A percentile compares a stretch with the other conserved stretches of the same genome.
phyloP scores from a whole-genome alignment of 2,113 vertebrate genomes.

The Ictidomys tridecemlineatus region DNA sequence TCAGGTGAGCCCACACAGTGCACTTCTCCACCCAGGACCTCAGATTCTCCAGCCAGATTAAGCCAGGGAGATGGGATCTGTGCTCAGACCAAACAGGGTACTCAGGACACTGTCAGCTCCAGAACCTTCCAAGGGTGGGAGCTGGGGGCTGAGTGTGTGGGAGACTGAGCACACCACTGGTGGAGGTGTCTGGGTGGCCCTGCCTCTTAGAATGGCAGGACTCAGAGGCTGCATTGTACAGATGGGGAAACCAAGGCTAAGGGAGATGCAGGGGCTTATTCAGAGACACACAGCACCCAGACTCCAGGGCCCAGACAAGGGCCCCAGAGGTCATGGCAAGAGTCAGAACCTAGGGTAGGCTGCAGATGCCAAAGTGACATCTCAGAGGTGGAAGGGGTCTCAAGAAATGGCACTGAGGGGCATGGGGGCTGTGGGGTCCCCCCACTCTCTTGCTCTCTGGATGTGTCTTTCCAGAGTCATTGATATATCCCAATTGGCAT shows the following conservation, averaged over 20 bases:
- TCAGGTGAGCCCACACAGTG: background rate
- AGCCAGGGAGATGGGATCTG: accelerated
- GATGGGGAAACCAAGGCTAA: background rate
- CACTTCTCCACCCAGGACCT: background rate
- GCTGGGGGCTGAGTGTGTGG: background rate
- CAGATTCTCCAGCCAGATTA: background rate
- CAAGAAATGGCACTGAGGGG: background rate
- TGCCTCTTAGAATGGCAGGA: background rate
- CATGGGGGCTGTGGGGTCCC: background rate
- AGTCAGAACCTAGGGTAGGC: background rate
- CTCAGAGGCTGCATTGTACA: background rate
- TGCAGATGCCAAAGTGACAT: background rate
- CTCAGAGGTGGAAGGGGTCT: background rate
- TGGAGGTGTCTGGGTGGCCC: background rate
- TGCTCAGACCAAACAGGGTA: background rate
- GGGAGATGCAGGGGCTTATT: background rate
- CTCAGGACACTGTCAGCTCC: background rate
- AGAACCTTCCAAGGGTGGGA: background rate
- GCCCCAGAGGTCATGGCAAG: background rate
- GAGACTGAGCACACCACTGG: background rate
- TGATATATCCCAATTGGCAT: background rate
- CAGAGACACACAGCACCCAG: background rate
- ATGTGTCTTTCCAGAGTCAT: background rate
- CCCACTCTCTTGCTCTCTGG: background rate
- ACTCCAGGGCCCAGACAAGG: background rate